Percentiles rank a stretch among this genome's conserved stretches.
phyloP scores from a whole-genome alignment of 2,888 invertebrate genomes.

The Sericinus montela region DNA sequence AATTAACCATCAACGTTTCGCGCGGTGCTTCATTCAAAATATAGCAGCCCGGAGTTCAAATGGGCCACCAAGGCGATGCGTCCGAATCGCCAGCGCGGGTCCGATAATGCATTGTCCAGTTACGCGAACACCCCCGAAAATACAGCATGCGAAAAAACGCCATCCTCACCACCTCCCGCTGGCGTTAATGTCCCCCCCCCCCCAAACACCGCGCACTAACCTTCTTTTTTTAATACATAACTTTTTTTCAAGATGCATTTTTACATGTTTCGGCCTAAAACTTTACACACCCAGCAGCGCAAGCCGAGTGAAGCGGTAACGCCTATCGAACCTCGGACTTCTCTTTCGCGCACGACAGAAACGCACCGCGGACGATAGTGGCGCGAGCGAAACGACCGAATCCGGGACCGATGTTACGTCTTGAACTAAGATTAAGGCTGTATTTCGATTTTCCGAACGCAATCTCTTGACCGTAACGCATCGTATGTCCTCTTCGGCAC shows the following conservation, averaged over 20 bases:
- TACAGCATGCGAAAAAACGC: conserved; percentile 76
- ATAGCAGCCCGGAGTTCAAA: conserved; percentile 50
- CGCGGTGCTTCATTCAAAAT: conserved; percentile 34
- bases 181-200: conserved; percentile 66
- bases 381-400: conserved; percentile 65
- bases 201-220: conserved; percentile 73
- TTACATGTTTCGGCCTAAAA: conserved; percentile 80
- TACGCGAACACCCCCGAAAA: conserved; percentile 73
- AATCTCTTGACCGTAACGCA: conserved; percentile 57
- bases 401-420: conserved; percentile 61
- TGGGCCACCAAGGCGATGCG: conserved; percentile 67
- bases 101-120: conserved; percentile 77
- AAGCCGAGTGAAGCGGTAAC: conserved; percentile 62
- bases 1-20: no score
- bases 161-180: conserved; percentile 69
- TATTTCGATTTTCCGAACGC: conserved; percentile 63
- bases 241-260: conserved; percentile 80
- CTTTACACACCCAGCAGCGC: conserved; percentile 75
- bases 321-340: conserved; percentile 63
- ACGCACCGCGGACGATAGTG: conserved; percentile 65
- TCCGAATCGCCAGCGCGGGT: conserved; percentile 48
- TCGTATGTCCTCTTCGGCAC: conserved; percentile 39
- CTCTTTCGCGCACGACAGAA: conserved; percentile 52
- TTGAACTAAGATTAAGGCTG: conserved; percentile 74
- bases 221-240: conserved; percentile 79